These are phyloP conservation scores for Gymnarchus niloticus DNA, from an alignment of 2,113 vertebrate genomes.

Conservation along the genomic window DNA sequence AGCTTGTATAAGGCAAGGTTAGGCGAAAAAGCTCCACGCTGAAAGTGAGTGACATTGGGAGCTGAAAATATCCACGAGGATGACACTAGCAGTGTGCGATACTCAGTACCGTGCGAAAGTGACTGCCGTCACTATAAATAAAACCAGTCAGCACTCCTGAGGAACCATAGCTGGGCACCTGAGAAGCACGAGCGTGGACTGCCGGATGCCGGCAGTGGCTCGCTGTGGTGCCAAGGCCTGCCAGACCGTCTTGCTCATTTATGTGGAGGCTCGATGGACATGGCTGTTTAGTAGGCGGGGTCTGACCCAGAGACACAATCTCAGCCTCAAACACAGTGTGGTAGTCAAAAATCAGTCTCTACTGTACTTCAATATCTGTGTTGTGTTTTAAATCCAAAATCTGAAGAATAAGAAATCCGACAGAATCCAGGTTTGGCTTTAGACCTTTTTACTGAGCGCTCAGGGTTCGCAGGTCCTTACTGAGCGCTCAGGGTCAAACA, in stretches of 20 bases:
- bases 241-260: neutral
- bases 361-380: too few relatives aligned
- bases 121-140: neutral
- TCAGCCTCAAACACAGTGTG: neutral
- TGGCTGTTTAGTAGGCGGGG: neutral
- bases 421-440: too few relatives aligned
- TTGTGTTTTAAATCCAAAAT: too few relatives aligned
- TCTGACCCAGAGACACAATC: neutral
- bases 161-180: neutral
- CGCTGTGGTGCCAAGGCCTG: neutral
- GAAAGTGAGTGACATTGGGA: neutral
- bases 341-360: too few relatives aligned
- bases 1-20: neutral
- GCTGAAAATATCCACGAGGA: neutral
- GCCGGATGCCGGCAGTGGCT: neutral
- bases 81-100: neutral
- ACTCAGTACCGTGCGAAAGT: neutral
- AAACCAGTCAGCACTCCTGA: neutral
- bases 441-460: too few relatives aligned
- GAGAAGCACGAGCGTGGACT: too few relatives aligned
- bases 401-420: too few relatives aligned
- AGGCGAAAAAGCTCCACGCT: neutral
- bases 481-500: too few relatives aligned
- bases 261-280: neutral
- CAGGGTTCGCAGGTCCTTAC: too few relatives aligned